phyloP scores from a whole-genome alignment of 2,888 invertebrate species.

The Resseliella maxima region DNA sequence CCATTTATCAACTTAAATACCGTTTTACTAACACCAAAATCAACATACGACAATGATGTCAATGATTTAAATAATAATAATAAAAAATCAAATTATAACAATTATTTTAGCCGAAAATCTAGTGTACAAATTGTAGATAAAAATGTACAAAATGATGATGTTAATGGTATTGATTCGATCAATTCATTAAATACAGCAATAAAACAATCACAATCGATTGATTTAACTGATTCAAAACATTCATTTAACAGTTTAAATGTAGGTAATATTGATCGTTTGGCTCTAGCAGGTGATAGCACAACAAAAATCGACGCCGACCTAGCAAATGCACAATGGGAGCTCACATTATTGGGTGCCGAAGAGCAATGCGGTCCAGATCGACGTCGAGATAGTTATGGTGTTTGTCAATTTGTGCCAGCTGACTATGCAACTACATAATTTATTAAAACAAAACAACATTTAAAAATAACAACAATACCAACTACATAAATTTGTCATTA shows the following conservation, averaged over 20 bases:
- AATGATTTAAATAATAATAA: neutral
- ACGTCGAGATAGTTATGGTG: conserved; percentile 75
- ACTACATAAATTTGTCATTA: neutral
- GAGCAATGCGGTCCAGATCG: conserved; percentile 82
- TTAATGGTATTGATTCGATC: conserved; percentile 32
- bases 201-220: conserved; percentile 19
- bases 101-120: conserved; percentile 13
- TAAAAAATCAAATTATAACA: conserved; percentile 53
- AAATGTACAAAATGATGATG: neutral
- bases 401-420: conserved; percentile 68
- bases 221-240: conserved; percentile 57
- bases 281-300: conserved; percentile 21
- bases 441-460: neutral
- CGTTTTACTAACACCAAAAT: conserved; percentile 55
- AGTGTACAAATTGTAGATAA: conserved; percentile 55
- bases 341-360: conserved; percentile 74
- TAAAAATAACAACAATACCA: too few species aligned
- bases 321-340: conserved; percentile 64
- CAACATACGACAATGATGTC: neutral
- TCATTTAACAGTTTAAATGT: conserved; percentile 58
- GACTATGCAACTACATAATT: conserved; percentile 55
- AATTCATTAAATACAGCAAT: conserved; percentile 22
- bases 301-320: conserved; percentile 60
- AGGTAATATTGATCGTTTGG: conserved; percentile 57
- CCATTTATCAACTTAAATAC: conserved; percentile 15